Evolutionary conservation across 2,888 invertebrate genomes (phyloP).

Genomic region (Syrista parreyssii): DNA sequence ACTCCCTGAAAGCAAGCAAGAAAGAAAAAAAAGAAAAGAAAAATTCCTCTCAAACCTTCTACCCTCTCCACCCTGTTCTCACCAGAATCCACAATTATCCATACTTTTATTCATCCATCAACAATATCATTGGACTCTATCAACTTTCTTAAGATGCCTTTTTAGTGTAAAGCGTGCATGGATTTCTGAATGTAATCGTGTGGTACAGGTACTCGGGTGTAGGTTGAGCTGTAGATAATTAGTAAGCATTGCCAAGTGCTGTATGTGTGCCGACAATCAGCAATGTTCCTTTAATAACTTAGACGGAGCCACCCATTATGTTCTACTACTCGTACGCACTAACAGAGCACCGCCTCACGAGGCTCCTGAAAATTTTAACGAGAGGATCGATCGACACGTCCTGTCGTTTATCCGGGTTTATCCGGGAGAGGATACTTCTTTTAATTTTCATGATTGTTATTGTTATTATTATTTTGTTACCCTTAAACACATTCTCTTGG

Average conservation of each 20-base stretch:
- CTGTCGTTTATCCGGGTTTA: background rate
- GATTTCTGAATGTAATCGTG: slow-evolving; percentile 56
- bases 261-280: slow-evolving; percentile 67
- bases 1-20: slow-evolving; percentile 22
- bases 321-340: slow-evolving; percentile 25
- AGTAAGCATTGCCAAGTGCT: slow-evolving; percentile 67
- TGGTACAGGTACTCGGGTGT: slow-evolving; percentile 63
- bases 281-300: slow-evolving; percentile 61
- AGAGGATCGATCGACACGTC: background rate
- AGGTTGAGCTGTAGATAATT: slow-evolving; percentile 59
- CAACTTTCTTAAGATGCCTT: slow-evolving; percentile 44
- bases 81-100: background rate
- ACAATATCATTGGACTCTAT: slow-evolving; percentile 51
- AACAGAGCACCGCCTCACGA: slow-evolving; percentile 7
- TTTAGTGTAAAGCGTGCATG: slow-evolving; percentile 60
- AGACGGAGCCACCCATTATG: slow-evolving; percentile 47
- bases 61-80: background rate
- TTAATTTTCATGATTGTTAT: background rate
- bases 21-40: slow-evolving; percentile 24
- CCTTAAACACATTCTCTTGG: slow-evolving; percentile 2
- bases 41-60: slow-evolving; percentile 28
- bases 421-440: background rate
- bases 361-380: background rate
- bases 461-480: background rate
- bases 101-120: slow-evolving; percentile 32